These are phyloP conservation scores for Morpho achilles DNA, from an alignment of 2,888 invertebrate genomes.

Conservation along the genomic window DNA sequence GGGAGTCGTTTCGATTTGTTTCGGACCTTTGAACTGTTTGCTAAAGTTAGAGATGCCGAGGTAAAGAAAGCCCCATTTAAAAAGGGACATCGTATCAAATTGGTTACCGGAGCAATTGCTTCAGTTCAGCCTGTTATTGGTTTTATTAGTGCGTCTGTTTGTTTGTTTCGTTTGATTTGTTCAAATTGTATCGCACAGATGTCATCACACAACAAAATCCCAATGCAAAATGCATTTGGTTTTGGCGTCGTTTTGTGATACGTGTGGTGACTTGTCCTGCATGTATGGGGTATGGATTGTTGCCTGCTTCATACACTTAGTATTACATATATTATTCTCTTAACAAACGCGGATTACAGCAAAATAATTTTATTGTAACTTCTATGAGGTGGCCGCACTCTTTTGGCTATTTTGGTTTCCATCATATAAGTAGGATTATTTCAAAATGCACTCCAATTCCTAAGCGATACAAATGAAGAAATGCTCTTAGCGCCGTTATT, in stretches of 20 bases:
- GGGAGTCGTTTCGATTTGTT: conserved; percentile 49
- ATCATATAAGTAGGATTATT: not conserved
- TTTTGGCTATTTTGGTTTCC: not conserved
- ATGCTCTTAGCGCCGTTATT: conserved; percentile 38
- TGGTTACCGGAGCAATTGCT: conserved; percentile 61
- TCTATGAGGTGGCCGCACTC: not conserved
- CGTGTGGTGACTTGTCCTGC: too few species aligned
- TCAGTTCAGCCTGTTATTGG: conserved; percentile 58
- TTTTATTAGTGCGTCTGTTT: conserved; percentile 41
- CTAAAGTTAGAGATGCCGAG: conserved; percentile 53
- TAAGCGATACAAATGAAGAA: conserved; percentile 42
- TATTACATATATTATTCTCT: too few species aligned
- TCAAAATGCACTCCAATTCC: conserved; percentile 4
- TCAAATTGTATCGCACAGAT: not conserved
- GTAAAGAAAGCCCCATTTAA: conserved; percentile 67
- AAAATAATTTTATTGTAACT: too few species aligned
- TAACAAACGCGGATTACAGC: too few species aligned
- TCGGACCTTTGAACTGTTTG: conserved; percentile 60
- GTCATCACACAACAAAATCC: too few species aligned
- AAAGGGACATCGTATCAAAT: conserved; percentile 64
- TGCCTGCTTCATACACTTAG: too few species aligned
- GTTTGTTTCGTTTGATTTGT: not conserved
- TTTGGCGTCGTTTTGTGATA: too few species aligned
- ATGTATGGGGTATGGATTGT: too few species aligned
- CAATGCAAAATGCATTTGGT: too few species aligned